phyloP scores from a whole-genome alignment of 2,113 vertebrate genomes.

The Polypterus bichir region DNA sequence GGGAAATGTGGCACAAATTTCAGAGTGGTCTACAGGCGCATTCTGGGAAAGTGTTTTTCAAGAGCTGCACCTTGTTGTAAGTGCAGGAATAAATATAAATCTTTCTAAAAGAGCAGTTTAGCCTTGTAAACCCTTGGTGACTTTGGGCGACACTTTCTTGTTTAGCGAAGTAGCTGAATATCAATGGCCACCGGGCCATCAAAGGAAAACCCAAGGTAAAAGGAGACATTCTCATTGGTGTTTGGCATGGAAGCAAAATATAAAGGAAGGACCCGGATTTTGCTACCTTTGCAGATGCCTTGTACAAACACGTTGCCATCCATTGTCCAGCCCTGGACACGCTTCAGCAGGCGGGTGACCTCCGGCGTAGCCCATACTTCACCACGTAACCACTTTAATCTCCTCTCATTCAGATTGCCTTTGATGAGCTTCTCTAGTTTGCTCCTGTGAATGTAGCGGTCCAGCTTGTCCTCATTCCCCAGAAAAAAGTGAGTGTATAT shows the following conservation, averaged over 20 bases:
- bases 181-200: conserved; percentile 36
- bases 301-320: conserved; percentile 32
- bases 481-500: conserved; percentile 42
- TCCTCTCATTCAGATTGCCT: conserved; percentile 32
- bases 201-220: conserved; percentile 36
- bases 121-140: not conserved
- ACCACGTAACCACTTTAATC: conserved; percentile 37
- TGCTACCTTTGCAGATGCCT: conserved; percentile 18
- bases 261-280: conserved; percentile 28
- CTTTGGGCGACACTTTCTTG: not conserved
- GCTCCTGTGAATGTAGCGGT: conserved; percentile 37
- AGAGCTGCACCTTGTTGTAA: too few species aligned
- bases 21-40: too few species aligned
- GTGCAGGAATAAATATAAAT: too few species aligned
- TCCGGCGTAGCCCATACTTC: conserved; percentile 27
- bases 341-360: conserved; percentile 26
- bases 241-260: conserved; percentile 32
- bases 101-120: too few species aligned
- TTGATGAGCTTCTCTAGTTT: conserved; percentile 41
- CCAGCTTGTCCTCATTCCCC: conserved; percentile 34
- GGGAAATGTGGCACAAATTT: too few species aligned
- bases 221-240: conserved; percentile 40
- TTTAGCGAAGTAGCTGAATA: conserved; percentile 20
- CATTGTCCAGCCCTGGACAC: conserved; percentile 48
- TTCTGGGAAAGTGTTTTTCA: too few species aligned